Conservation (phyloP, 2,797 vertebrate species). For the Betta splendens region DNA sequence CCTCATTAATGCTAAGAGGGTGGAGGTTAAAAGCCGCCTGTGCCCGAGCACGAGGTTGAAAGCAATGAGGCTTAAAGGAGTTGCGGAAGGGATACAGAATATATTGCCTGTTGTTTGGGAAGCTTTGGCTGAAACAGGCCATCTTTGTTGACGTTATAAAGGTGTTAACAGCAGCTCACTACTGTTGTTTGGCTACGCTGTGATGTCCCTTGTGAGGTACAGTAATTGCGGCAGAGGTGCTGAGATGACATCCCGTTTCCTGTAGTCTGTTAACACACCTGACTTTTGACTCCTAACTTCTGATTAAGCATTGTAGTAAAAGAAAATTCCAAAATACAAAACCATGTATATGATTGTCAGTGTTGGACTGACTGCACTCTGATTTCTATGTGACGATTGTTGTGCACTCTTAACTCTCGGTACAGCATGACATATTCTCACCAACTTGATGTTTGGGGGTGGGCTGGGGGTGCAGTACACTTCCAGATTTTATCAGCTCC, state of each 20-base stretch:
- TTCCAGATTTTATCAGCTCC: constrained; percentile 65
- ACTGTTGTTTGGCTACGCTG: not conserved
- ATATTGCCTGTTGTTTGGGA: constrained; percentile 35
- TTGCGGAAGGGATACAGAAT: constrained; percentile 30
- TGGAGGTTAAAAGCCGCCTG: constrained; percentile 42
- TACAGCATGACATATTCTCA: no score
- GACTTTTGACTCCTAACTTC: no score
- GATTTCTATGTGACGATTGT: no score
- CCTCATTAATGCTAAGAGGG: constrained; percentile 47
- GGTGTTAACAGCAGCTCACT: constrained; percentile 6
- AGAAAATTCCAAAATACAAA: no score
- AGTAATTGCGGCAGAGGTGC: constrained; percentile 5
- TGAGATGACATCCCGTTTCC: constrained; percentile 30
- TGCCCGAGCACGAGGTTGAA: constrained; percentile 28
- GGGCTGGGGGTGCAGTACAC: no score
- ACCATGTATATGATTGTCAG: no score
- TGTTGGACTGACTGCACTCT: no score
- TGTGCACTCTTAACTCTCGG: no score
- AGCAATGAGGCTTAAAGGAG: constrained; percentile 57
- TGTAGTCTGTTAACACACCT: not conserved
- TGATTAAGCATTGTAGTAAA: no score
- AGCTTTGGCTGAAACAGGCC: constrained; percentile 27
- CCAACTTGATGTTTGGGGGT: no score
- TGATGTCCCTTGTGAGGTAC: not conserved
- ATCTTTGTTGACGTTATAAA: constrained; percentile 19